Evolutionary conservation across 2,113 vertebrate species (phyloP), one percentile per base, ranked within the genome.

Genomic region (Dermatemys mawii): DNA sequence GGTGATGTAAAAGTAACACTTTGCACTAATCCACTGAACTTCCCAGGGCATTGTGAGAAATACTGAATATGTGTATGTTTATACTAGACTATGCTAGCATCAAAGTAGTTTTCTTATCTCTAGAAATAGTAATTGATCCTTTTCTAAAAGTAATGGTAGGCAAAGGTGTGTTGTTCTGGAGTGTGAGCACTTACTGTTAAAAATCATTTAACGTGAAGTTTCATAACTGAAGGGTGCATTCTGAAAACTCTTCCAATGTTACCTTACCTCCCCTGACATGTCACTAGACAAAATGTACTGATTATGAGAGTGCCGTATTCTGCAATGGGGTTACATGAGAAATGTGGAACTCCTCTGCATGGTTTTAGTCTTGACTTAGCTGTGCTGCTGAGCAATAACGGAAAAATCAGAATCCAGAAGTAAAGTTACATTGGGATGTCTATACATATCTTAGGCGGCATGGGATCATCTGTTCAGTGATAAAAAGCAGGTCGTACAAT

Each of bases 221-320:
- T 88, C 6, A 0, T 44, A 48, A 3, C 0, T 0, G 76, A 5
- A 50, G 48, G 87, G 27, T 2, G 35, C 0, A 0, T 44, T 75
- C 81, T 8, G 22, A 14, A 12, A 35, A 21, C 24, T 1, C 11
- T 38, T n/a, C 67, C 24, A 14, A 1, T 11, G 83, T 44, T 27
- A 44, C 11, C 4, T 54, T 16, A 63, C 44, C n/a, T 29, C 60
- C 0, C 5, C 9, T 1, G 50, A n/a, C 2, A 4, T 27, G 8
- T 50, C 50, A 46, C 16, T 35, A 2, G 29, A 0, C 32, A 51
- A 19, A 49, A 21, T 14, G 27, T 16, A 50, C 29, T 32, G 46
- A 35, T 78, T 3, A 10, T 46, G 83, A 63, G 51, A 11, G 41
- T 14, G 5, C 54, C 54, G 46, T 87, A 55, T 84, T 84, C 60